Percentiles rank a stretch among this genome's conserved stretches.
Evolutionary conservation across 2,113 vertebrate species (phyloP).

Genomic region (Lagopus muta): DNA sequence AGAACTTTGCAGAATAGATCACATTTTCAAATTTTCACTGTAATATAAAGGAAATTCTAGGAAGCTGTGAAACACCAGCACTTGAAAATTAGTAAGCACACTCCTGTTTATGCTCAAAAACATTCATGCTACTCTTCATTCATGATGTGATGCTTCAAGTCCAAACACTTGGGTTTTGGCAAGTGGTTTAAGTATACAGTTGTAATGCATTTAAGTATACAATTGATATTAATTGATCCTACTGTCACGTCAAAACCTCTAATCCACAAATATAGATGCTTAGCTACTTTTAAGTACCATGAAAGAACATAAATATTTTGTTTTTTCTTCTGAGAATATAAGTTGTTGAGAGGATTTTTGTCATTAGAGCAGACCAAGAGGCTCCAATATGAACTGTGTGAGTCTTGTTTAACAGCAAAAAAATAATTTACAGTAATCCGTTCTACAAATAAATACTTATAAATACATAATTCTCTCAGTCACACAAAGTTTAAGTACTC

Average conservation of each 20-base stretch:
- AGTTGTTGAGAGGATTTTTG: neutral
- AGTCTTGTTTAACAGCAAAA: neutral
- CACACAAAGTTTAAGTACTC: neutral
- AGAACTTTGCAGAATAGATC: neutral
- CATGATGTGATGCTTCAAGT: neutral
- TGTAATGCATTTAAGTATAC: neutral
- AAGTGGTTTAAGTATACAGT: neutral
- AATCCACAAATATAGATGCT: neutral
- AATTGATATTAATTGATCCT: neutral
- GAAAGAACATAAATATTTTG: neutral
- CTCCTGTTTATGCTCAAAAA: neutral
- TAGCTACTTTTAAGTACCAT: neutral
- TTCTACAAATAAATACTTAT: neutral
- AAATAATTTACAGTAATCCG: neutral
- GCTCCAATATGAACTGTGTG: neutral
- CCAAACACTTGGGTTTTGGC: neutral
- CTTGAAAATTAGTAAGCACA: neutral
- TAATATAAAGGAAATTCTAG: neutral
- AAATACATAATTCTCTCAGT: neutral
- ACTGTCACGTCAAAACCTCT: neutral
- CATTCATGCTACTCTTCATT: neutral
- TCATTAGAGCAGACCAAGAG: neutral
- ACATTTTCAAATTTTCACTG: neutral
- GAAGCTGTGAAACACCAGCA: neutral
- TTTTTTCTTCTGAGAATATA: neutral